Percentiles rank a stretch among this genome's conserved stretches.
Conservation (phyloP, 2,797 vertebrate species). For the Schizothorax lantsangensis region DNA sequence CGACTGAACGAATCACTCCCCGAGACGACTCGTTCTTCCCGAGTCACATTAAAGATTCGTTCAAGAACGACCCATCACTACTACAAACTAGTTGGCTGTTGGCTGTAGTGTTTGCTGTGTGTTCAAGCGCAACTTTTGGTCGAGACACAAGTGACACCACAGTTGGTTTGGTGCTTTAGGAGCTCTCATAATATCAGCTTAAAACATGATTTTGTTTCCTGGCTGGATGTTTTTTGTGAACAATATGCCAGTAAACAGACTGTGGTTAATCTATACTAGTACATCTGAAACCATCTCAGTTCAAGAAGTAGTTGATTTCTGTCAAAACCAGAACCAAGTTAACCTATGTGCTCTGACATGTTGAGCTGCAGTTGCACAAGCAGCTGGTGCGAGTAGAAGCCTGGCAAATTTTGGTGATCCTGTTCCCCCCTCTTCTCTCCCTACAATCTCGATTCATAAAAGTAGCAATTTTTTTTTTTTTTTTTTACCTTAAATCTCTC, state of each 20-base stretch:
- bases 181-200: neutral
- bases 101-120: neutral
- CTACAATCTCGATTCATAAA: neutral
- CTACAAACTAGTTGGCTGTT: neutral
- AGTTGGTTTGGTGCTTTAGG: neutral
- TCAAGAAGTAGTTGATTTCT: neutral
- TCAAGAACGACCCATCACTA: no score
- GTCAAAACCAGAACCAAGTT: neutral
- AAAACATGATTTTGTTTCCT: neutral
- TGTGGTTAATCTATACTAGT: no score
- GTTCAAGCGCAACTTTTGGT: neutral
- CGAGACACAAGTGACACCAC: neutral
- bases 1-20: no score
- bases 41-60: no score
- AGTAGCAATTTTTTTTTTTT: neutral
- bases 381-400: neutral
- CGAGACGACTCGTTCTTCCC: no score
- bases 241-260: neutral
- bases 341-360: neutral
- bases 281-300: neutral
- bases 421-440: neutral
- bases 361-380: neutral
- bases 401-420: neutral
- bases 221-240: neutral
- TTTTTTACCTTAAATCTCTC: conserved; percentile 82